These are phyloP conservation scores for Tribolium madens DNA, from an alignment of 1,140 invertebrate genomes.

Conservation along the genomic window DNA sequence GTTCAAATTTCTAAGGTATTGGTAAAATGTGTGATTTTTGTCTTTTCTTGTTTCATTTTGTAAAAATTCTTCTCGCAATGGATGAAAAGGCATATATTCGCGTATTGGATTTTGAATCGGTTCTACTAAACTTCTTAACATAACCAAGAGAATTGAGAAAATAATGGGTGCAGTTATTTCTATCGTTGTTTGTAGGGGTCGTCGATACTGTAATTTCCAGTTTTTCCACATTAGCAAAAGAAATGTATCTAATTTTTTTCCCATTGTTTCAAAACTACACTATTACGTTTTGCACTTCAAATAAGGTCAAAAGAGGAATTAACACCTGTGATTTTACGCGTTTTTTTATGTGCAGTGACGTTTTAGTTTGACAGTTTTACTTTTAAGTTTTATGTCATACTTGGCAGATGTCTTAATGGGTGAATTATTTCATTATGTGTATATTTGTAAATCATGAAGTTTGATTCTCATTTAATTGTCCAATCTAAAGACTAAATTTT, in stretches of 20 bases:
- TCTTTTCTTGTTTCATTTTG: neutral
- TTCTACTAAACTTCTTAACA: conserved; percentile 71
- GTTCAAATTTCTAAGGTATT: neutral
- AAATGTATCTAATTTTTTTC: conserved; percentile 70
- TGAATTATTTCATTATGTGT: no score
- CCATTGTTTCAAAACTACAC: conserved; percentile 42
- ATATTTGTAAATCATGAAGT: no score
- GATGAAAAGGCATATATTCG: neutral
- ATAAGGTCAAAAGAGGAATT: no score
- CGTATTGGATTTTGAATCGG: conserved; percentile 8
- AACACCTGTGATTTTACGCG: no score
- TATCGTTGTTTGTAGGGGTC: conserved; percentile 76
- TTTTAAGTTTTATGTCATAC: no score
- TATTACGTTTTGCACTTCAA: neutral
- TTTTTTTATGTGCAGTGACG: neutral
- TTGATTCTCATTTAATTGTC: no score
- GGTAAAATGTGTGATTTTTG: neutral
- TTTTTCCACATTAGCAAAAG: conserved; percentile 88
- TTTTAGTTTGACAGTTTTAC: neutral
- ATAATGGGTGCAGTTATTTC: conserved; percentile 78
- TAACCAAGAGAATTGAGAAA: conserved; percentile 79
- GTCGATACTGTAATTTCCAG: conserved; percentile 80
- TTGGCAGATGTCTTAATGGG: no score
- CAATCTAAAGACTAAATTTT: no score
- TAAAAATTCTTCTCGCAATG: neutral